Percentiles rank a stretch among this genome's conserved stretches.
Conservation (phyloP, 2,888 invertebrate species). For the Ornithoptera alexandrae region DNA sequence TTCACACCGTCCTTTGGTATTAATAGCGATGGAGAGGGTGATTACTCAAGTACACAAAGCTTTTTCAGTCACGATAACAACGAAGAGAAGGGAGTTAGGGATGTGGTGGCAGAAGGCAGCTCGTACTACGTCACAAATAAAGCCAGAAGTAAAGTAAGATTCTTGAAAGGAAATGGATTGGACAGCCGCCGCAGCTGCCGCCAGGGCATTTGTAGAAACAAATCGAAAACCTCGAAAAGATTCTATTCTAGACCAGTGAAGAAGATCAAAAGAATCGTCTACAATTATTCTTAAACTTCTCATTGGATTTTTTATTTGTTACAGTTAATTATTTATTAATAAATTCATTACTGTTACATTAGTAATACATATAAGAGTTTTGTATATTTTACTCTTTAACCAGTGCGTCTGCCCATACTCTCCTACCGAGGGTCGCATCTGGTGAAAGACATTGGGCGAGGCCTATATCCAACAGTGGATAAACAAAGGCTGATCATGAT, state of each 20-base stretch:
- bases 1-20: slow-evolving; percentile 48
- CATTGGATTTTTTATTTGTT: background rate
- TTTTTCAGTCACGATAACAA: slow-evolving; percentile 44
- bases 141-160: slow-evolving; percentile 41
- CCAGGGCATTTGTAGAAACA: slow-evolving; percentile 55
- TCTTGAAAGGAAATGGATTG: slow-evolving; percentile 43
- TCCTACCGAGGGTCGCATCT: too few relatives aligned
- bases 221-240: slow-evolving; percentile 43
- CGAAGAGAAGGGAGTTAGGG: slow-evolving; percentile 45
- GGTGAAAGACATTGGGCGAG: too few relatives aligned
- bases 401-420: too few relatives aligned
- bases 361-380: too few relatives aligned
- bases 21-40: slow-evolving; percentile 46
- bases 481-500: too few relatives aligned
- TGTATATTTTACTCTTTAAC: too few relatives aligned
- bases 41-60: slow-evolving; percentile 34
- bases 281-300: background rate
- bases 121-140: slow-evolving; percentile 30
- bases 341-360: background rate
- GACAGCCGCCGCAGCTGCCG: slow-evolving; percentile 45
- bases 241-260: slow-evolving; percentile 55
- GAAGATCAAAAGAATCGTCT: slow-evolving; percentile 50
- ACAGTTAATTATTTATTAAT: slow-evolving; percentile 2
- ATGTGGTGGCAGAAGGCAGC: slow-evolving; percentile 18
- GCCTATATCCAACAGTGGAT: too few relatives aligned